Percentiles rank a stretch among this genome's conserved stretches.
These are phyloP conservation scores for Amblyornis subalaris DNA, from an alignment of 2,113 vertebrate genomes.

Conservation along the genomic window DNA sequence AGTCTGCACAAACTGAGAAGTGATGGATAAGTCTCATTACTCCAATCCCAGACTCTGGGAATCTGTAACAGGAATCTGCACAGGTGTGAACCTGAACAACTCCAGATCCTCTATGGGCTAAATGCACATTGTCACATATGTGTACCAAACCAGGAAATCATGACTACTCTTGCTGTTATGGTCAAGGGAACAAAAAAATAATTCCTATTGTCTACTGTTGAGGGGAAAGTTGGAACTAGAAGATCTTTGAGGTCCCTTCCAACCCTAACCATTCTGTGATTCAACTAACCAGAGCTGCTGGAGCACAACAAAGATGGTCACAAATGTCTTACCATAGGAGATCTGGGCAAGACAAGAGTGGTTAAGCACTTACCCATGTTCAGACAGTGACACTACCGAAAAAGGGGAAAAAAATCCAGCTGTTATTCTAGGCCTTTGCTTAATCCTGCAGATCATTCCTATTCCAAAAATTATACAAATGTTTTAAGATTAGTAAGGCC, in stretches of 20 bases:
- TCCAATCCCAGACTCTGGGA: neutral
- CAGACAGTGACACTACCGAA: neutral
- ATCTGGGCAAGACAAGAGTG: neutral
- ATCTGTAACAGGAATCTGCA: neutral
- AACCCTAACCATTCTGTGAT: neutral
- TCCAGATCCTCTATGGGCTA: neutral
- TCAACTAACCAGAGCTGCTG: neutral
- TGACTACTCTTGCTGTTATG: neutral
- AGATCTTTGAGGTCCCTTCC: neutral
- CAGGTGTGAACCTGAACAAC: neutral
- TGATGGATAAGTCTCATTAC: neutral
- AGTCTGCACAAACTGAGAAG: neutral
- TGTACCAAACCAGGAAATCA: neutral
- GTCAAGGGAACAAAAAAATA: neutral
- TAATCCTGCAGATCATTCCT: neutral
- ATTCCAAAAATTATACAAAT: neutral
- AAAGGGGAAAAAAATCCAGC: neutral
- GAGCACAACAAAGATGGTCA: neutral
- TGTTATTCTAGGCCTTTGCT: neutral
- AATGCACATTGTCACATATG: neutral
- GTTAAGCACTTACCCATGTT: neutral
- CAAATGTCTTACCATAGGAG: neutral
- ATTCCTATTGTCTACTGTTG: neutral
- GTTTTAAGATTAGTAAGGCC: neutral
- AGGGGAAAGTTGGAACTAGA: neutral